Percentiles rank a stretch among this genome's conserved stretches.
Evolutionary conservation across 1,140 invertebrate species (phyloP).

Genomic region (Ceratitis capitata): DNA sequence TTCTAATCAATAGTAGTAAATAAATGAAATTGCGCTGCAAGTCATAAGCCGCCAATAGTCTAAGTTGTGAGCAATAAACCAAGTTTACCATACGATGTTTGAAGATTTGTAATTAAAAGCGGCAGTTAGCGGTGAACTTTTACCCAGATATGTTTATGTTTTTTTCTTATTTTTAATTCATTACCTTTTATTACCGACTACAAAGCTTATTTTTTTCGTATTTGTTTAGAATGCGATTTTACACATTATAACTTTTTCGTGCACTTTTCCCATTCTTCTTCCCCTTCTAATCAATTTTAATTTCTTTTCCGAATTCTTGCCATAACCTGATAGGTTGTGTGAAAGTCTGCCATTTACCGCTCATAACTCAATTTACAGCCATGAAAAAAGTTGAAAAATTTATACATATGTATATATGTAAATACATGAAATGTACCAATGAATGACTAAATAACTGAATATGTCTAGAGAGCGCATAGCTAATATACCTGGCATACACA

Average conservation of each 20-base stretch:
- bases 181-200: neutral
- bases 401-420: no score
- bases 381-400: neutral
- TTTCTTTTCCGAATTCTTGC: neutral
- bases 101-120: neutral
- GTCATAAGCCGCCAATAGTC: neutral
- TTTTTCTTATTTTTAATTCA: neutral
- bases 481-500: neutral
- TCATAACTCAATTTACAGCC: neutral
- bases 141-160: no score
- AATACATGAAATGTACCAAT: neutral
- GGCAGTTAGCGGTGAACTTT: neutral
- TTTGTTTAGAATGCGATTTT: no score
- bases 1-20: neutral
- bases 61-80: neutral
- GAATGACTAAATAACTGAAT: neutral
- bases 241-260: neutral
- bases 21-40: neutral
- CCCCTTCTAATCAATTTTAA: neutral
- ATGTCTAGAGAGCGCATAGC: neutral
- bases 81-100: neutral
- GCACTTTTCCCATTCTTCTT: neutral
- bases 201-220: no score
- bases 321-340: neutral
- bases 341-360: neutral